These are phyloP conservation scores for Bos taurus DNA, from an alignment of 2,113 vertebrate species.

Conservation along the genomic window ARS-UCD2.0 NC_037328.1:77140501-77141000, in stretches of 20 bases:
- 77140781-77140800: background rate
- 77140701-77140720: background rate
- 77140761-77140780: background rate
- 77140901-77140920: background rate
- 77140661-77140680: background rate
- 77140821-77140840: background rate
- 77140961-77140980: background rate
- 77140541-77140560: background rate
- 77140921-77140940: background rate
- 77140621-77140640: background rate
- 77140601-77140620: background rate
- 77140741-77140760: background rate
- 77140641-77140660: background rate
- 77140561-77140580: background rate
- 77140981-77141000: background rate
- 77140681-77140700: background rate
- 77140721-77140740: background rate
- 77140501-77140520: background rate
- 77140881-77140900: background rate
- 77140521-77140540: background rate
- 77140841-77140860: background rate
- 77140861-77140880: background rate
- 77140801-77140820: background rate
- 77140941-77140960: background rate
- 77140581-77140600: background rate